Conservation (phyloP, 2,113 vertebrate genomes). For the Mugil cephalus region DNA sequence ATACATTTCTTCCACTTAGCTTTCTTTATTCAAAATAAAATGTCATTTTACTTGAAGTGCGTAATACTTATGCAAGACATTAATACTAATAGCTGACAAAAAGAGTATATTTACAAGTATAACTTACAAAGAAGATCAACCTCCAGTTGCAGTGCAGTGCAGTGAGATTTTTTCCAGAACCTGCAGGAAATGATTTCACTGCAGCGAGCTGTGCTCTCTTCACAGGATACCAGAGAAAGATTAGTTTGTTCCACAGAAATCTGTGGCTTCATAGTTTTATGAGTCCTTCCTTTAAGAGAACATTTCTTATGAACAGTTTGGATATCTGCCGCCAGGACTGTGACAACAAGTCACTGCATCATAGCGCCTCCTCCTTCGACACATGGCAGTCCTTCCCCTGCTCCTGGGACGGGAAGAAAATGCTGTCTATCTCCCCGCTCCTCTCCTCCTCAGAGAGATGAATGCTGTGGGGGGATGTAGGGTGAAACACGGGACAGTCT, state of each 20-base stretch:
- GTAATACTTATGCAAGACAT: neutral
- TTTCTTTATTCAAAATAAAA: conserved; percentile 49
- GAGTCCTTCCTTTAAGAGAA: neutral
- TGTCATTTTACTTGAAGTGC: conserved; percentile 11
- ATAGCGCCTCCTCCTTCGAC: conserved; percentile 82
- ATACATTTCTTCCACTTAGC: neutral
- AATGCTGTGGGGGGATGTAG: conserved; percentile 62
- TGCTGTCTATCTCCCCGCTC: conserved; percentile 53
- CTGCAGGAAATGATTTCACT: conserved; percentile 14
- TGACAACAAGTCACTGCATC: conserved; percentile 28
- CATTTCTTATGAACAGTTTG: conserved; percentile 7
- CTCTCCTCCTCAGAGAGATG: conserved; percentile 81
- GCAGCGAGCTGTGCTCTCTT: neutral
- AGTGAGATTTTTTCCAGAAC: conserved; percentile 16
- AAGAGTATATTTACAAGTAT: conserved; percentile 50
- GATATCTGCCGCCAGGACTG: neutral
- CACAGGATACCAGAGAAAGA: conserved; percentile 19
- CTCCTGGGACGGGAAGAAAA: conserved; percentile 83
- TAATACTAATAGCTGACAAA: conserved; percentile 1
- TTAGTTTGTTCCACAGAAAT: conserved; percentile 1
- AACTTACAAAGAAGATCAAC: conserved; percentile 30
- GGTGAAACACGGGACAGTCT: conserved; percentile 51
- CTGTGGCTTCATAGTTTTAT: conserved; percentile 22
- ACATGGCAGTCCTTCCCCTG: conserved; percentile 84
- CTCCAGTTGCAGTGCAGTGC: conserved; percentile 17